These are phyloP conservation scores for Salvelinus sp. DNA, from an alignment of 2,113 vertebrate genomes.

Conservation along the genomic window DNA sequence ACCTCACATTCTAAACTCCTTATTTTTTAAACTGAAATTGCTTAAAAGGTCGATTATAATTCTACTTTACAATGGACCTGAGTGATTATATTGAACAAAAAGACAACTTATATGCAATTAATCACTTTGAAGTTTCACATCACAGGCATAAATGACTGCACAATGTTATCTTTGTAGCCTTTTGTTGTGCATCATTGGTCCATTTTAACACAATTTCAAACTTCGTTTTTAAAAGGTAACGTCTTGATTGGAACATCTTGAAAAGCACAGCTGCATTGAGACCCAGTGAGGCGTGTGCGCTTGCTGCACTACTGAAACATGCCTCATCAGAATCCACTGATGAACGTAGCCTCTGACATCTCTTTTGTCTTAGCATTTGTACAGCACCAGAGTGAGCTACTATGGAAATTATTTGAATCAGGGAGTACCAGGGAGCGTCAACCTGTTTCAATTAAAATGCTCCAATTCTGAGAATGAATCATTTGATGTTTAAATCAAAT, in stretches of 20 bases:
- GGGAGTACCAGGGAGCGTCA: not conserved
- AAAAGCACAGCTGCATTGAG: conserved; percentile 66
- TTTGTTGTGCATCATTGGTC: conserved; percentile 36
- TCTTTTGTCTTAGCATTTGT: conserved; percentile 66
- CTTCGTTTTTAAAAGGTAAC: conserved; percentile 50
- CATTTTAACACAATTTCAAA: conserved; percentile 44
- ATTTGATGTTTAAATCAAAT: not conserved
- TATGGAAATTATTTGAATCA: not conserved
- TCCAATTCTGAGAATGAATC: not conserved
- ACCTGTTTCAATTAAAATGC: not conserved
- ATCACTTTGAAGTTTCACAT: not conserved
- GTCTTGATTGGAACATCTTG: conserved; percentile 73
- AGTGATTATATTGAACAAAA: not conserved
- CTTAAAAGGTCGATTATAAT: too few species aligned
- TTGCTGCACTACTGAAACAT: conserved; percentile 54
- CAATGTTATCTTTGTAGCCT: not conserved
- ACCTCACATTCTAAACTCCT: not conserved
- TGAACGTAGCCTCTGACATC: conserved; percentile 75
- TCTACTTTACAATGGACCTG: too few species aligned
- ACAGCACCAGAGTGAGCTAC: conserved; percentile 21
- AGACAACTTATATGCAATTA: not conserved
- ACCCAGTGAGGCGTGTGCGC: conserved; percentile 65
- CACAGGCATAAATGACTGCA: not conserved
- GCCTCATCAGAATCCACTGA: conserved; percentile 71
- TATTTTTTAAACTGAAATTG: too few species aligned